Evolutionary conservation across 2,888 invertebrate species (phyloP).

Genomic region (Metalampra italica): DNA sequence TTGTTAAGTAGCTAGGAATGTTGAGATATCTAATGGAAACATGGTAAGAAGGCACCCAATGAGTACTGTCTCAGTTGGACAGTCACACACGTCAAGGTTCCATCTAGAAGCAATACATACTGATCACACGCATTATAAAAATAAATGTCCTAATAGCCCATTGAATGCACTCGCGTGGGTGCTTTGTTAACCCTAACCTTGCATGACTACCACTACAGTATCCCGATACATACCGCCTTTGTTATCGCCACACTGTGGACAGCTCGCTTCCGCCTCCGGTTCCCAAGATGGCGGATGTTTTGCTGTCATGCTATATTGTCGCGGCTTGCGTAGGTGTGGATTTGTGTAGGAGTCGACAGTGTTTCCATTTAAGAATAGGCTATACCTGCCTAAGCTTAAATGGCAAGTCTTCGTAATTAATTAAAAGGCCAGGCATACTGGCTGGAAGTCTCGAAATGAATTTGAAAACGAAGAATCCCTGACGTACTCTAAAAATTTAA

Average conservation of each 20-base stretch:
- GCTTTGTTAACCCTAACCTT: constrained; percentile 3
- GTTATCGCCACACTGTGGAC: neutral
- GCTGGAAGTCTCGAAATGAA: too few species aligned
- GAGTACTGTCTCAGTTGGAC: too few species aligned
- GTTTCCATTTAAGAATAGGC: neutral
- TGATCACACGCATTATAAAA: too few species aligned
- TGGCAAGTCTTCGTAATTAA: neutral
- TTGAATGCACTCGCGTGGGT: neutral
- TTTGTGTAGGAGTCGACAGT: neutral
- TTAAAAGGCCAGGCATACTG: too few species aligned
- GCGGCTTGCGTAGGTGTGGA: neutral
- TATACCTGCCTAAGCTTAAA: neutral
- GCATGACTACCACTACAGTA: neutral
- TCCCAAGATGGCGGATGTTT: constrained; percentile 12
- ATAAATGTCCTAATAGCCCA: too few species aligned
- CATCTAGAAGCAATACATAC: too few species aligned
- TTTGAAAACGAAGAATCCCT: too few species aligned
- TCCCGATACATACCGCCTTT: constrained; percentile 8
- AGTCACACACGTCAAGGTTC: too few species aligned
- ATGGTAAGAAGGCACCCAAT: too few species aligned
- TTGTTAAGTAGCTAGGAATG: too few species aligned
- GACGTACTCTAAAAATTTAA: too few species aligned
- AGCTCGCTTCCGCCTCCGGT: constrained; percentile 5
- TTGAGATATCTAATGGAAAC: too few species aligned
- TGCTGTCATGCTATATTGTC: neutral